Conservation (phyloP, 2,888 invertebrate genomes). For the Heliconius charithonia region DNA sequence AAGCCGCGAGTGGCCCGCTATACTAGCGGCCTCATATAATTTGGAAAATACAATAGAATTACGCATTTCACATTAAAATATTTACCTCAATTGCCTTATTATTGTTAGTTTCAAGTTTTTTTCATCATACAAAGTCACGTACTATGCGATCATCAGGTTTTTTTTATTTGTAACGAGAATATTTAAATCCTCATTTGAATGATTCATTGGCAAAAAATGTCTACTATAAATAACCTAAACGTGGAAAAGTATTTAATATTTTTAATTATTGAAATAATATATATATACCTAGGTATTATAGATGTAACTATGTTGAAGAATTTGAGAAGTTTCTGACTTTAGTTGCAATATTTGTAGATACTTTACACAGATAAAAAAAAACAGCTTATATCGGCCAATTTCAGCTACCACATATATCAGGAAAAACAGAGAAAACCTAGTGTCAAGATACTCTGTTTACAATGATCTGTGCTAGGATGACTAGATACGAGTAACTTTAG, state of each 20-base stretch:
- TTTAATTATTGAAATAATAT: not conserved
- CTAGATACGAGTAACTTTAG: no score
- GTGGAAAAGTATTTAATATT: not conserved
- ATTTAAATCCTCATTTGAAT: not conserved
- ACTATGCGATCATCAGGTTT: slow-evolving; percentile 13
- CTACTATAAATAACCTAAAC: not conserved
- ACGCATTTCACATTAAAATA: not conserved
- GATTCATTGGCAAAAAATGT: not conserved
- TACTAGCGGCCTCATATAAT: not conserved
- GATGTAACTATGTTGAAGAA: not conserved
- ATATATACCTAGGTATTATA: not conserved
- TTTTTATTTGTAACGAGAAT: not conserved
- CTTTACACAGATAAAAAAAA: no score
- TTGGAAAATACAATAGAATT: not conserved
- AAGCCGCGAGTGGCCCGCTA: not conserved
- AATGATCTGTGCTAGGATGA: no score
- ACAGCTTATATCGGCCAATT: not conserved
- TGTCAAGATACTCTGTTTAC: no score
- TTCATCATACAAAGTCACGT: not conserved
- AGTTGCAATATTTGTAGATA: no score
- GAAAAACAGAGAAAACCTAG: no score
- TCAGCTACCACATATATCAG: not conserved
- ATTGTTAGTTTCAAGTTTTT: not conserved
- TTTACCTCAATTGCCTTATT: not conserved
- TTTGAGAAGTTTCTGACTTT: not conserved